phyloP scores from a whole-genome alignment of 2,888 invertebrate species.

The Reticulitermes lucifugus region DNA sequence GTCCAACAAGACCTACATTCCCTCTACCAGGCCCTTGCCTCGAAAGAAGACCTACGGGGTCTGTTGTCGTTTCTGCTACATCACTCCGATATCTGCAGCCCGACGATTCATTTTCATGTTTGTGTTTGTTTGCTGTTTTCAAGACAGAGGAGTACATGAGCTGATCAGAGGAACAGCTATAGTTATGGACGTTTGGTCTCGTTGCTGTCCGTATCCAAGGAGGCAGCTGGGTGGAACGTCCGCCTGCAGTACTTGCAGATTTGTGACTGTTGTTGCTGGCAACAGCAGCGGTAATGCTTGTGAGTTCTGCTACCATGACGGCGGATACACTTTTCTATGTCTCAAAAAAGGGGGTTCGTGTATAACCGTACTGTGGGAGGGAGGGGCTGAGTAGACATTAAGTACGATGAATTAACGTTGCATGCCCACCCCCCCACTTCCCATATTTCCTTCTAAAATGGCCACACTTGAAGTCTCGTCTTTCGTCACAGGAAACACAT shows the following conservation, averaged over 20 bases:
- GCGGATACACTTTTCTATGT: conserved; percentile 12
- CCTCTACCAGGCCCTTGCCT: conserved; percentile 35
- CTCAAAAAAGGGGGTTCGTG: background rate
- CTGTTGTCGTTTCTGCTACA: background rate
- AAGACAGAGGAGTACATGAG: conserved; percentile 15
- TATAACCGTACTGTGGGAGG: conserved; percentile 17
- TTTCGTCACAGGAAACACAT: background rate
- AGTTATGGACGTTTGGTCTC: background rate
- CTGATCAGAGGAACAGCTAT: background rate
- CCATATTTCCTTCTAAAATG: background rate
- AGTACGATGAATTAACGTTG: background rate
- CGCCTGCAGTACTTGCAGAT: background rate
- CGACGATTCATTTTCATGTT: background rate
- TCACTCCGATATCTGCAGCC: background rate
- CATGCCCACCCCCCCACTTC: background rate
- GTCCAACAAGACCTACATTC: conserved; percentile 60
- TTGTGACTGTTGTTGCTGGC: conserved; percentile 32
- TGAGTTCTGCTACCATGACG: conserved; percentile 38
- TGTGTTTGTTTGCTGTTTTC: background rate
- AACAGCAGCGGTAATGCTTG: conserved; percentile 22
- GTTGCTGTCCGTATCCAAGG: conserved; percentile 29
- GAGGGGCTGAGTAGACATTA: background rate
- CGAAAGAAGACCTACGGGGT: conserved; percentile 36
- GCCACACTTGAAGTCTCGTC: background rate
- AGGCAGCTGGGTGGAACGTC: background rate